These are phyloP conservation scores for Xiphorhynchus erythropygius DNA, from an alignment of 2,797 vertebrate genomes.

Conservation along the genomic window DNA sequence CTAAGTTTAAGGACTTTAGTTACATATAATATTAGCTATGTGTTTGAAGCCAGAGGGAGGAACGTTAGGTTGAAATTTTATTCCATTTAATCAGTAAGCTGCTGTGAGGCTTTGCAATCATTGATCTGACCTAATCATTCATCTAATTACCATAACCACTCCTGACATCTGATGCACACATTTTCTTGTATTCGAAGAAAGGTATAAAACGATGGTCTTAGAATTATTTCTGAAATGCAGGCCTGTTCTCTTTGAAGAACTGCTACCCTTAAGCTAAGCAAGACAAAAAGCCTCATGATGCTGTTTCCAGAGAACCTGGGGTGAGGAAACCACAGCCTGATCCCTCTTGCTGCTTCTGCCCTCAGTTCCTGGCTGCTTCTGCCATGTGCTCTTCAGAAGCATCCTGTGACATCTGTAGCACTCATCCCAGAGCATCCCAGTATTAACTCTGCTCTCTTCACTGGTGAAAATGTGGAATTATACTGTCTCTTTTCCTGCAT, in stretches of 20 bases:
- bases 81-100: neutral
- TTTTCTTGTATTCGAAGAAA: neutral
- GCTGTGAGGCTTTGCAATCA: neutral
- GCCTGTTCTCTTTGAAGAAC: neutral
- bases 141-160: neutral
- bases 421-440: neutral
- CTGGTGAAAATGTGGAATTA: neutral
- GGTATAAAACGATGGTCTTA: neutral
- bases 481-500: neutral
- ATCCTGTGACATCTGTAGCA: neutral
- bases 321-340: neutral
- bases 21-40: neutral
- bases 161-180: neutral
- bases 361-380: neutral
- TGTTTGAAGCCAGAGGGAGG: neutral
- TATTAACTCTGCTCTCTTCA: neutral
- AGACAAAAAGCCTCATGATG: neutral
- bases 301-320: neutral
- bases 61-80: neutral
- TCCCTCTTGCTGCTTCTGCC: neutral
- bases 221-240: neutral
- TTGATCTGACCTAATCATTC: neutral
- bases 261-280: neutral
- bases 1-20: neutral
- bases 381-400: neutral